Conservation (phyloP, 2,113 vertebrate species). For the Numida meleagris region DNA sequence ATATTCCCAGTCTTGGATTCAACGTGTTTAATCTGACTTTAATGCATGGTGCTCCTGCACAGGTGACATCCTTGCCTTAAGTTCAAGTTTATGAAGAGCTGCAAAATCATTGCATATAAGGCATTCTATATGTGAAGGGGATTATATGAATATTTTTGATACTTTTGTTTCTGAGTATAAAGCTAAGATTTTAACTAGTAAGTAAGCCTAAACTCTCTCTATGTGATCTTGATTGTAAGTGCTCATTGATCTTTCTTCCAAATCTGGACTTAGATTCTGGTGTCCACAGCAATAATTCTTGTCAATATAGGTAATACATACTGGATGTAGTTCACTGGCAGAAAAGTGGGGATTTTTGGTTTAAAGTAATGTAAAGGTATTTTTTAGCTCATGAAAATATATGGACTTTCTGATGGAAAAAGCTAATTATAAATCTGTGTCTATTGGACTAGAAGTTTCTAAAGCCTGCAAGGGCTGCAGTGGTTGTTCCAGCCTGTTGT, state of each 20-base stretch:
- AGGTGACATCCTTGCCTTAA: neutral
- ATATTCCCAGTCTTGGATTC: neutral
- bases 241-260: neutral
- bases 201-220: neutral
- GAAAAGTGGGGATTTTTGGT: neutral
- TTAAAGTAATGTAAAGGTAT: neutral
- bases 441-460: neutral
- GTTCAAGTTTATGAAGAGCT: neutral
- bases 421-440: neutral
- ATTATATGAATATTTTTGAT: neutral
- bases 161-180: neutral
- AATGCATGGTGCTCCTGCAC: neutral
- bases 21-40: neutral
- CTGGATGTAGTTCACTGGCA: neutral
- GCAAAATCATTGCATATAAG: neutral
- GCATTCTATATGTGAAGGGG: neutral
- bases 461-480: neutral
- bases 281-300: neutral
- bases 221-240: neutral
- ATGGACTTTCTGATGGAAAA: neutral
- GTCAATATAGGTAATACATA: accelerated
- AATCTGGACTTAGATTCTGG: neutral
- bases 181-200: neutral
- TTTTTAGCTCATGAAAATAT: neutral
- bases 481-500: neutral